A percentile compares a stretch with the other conserved stretches of the same genome.
phyloP scores from a whole-genome alignment of 1,140 invertebrate genomes.

The Trichoplusia ni region DNA sequence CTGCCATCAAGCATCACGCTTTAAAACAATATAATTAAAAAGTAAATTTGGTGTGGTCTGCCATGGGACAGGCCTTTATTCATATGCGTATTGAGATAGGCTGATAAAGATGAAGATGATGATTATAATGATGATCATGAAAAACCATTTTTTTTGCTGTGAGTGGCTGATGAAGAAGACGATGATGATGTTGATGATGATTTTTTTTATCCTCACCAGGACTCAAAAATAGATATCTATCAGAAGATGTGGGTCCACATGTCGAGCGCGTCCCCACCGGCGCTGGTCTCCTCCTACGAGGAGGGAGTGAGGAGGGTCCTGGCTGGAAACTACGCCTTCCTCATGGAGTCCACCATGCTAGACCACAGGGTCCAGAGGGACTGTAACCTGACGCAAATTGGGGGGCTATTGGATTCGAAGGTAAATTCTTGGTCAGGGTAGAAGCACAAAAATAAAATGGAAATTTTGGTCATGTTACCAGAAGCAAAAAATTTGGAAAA shows the following conservation, averaged over 20 bases:
- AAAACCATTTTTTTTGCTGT: too few relatives aligned
- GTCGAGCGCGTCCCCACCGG: constrained; percentile 90
- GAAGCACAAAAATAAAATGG: too few relatives aligned
- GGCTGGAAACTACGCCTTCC: constrained; percentile 96
- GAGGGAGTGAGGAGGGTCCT: constrained; percentile 93
- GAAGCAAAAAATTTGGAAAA: too few relatives aligned
- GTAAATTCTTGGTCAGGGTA: constrained; percentile 88
- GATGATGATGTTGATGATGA: neutral
- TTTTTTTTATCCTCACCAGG: constrained; percentile 81
- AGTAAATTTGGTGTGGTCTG: too few relatives aligned
- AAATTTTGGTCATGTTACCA: too few relatives aligned
- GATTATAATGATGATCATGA: too few relatives aligned
- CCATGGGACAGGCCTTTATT: too few relatives aligned
- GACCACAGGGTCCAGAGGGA: constrained; percentile 97
- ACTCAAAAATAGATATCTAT: constrained; percentile 97
- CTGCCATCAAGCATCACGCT: too few relatives aligned
- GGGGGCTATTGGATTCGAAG: constrained; percentile 96
- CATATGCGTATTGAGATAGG: too few relatives aligned
- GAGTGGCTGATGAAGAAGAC: neutral
- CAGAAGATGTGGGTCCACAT: constrained; percentile 99
- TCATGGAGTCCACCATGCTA: constrained; percentile 99
- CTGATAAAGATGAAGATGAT: too few relatives aligned
- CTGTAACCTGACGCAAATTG: constrained; percentile 99
- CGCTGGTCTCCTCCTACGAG: constrained; percentile 94
- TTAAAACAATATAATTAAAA: too few relatives aligned